A percentile compares a stretch with the other conserved stretches of the same genome.
Conservation (phyloP, 2,888 invertebrate species). For the Bedellia somnulentella region DNA sequence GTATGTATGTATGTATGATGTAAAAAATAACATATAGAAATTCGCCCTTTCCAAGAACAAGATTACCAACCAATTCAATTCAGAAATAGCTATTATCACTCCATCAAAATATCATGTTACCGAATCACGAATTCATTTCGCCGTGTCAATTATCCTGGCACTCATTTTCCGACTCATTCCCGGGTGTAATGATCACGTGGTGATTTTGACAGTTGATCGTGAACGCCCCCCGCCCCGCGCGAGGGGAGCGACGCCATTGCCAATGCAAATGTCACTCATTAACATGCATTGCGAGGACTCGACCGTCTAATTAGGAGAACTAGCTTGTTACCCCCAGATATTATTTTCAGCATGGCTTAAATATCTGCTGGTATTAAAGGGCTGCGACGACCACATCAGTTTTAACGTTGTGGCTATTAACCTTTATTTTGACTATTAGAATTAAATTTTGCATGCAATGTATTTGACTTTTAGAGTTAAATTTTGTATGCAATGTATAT, state of each 20-base stretch:
- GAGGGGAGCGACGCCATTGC: conserved; percentile 8
- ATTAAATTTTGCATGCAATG: too few relatives aligned
- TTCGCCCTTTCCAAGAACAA: too few relatives aligned
- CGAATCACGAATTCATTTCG: conserved; percentile 48
- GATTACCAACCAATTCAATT: too few relatives aligned
- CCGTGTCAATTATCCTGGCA: conserved; percentile 50
- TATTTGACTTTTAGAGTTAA: too few relatives aligned
- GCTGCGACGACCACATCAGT: too few relatives aligned
- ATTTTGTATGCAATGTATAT: too few relatives aligned
- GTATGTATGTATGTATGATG: too few relatives aligned
- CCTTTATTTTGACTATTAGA: too few relatives aligned
- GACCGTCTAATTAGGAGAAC: conserved; percentile 48
- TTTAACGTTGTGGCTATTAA: too few relatives aligned
- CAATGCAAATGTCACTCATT: conserved; percentile 56
- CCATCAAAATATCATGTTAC: conserved; percentile 58
- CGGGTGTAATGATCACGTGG: conserved; percentile 55
- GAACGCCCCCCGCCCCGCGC: conserved; percentile 15
- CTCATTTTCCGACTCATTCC: conserved; percentile 55
- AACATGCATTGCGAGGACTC: conserved; percentile 53
- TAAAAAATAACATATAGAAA: too few relatives aligned
- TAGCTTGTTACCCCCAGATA: conserved; percentile 36
- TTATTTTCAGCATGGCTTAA: conserved; percentile 20
- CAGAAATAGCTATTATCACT: conserved; percentile 28
- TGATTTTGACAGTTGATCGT: conserved; percentile 52
- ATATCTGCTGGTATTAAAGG: conserved; percentile 8